Conservation (phyloP, 2,888 invertebrate genomes). For the Uropetala carovei region DNA sequence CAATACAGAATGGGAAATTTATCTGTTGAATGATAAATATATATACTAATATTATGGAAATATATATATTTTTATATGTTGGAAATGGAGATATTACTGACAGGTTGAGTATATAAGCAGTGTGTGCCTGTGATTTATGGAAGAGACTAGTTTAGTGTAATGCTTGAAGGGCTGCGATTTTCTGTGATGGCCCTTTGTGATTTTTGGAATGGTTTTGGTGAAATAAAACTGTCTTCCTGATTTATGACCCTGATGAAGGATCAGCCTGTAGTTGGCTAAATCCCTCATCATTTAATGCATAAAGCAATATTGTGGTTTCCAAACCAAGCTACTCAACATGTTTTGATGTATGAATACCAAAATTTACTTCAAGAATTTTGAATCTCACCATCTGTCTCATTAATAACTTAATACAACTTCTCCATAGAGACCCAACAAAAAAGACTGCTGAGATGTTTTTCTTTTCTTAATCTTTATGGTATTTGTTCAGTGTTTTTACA, state of each 20-base stretch:
- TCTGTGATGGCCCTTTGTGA: conserved; percentile 30
- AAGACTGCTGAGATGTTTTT: conserved; percentile 30
- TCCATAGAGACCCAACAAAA: not conserved
- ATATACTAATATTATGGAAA: conserved; percentile 37
- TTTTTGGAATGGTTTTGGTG: conserved; percentile 37
- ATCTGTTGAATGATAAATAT: conserved; percentile 23
- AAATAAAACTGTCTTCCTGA: conserved; percentile 39
- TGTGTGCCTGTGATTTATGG: conserved; percentile 35
- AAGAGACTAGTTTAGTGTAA: conserved; percentile 30
- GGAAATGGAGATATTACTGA: conserved; percentile 39
- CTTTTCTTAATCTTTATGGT: conserved; percentile 40
- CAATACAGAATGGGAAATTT: not conserved
- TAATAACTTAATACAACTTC: not conserved
- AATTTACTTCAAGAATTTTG: not conserved
- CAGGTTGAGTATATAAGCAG: conserved; percentile 7
- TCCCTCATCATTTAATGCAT: not conserved
- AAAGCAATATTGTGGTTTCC: conserved; percentile 45
- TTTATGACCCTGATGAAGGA: not conserved
- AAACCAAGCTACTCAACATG: not conserved
- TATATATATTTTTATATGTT: conserved; percentile 39
- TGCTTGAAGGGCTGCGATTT: conserved; percentile 15
- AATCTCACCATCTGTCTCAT: not conserved
- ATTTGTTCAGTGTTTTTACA: conserved; percentile 35
- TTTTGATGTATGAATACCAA: not conserved
- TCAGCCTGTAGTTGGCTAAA: not conserved